These are phyloP conservation scores for Crotalus adamanteus DNA, from an alignment of 2,797 vertebrate genomes.

Conservation along the genomic window DNA sequence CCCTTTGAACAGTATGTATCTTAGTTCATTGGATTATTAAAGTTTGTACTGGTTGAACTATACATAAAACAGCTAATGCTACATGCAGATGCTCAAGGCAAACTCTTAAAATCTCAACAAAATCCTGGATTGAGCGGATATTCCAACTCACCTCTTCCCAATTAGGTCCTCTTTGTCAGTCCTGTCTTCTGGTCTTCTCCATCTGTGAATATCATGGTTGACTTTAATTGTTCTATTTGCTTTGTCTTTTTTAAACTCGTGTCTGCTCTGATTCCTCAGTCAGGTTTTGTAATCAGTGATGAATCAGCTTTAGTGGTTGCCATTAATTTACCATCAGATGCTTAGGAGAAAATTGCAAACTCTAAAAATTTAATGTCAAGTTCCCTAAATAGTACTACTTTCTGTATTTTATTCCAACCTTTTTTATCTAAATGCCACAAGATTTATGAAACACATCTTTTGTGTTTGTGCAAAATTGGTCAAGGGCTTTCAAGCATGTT, in stretches of 20 bases:
- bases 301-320: background rate
- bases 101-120: background rate
- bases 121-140: background rate
- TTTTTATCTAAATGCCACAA: background rate
- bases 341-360: too few species aligned
- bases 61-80: background rate
- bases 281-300: background rate
- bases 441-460: background rate
- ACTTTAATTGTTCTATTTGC: background rate
- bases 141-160: background rate
- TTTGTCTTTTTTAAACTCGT: background rate
- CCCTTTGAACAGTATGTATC: background rate
- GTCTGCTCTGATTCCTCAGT: background rate
- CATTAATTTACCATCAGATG: background rate
- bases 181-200: background rate
- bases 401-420: background rate
- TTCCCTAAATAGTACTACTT: background rate
- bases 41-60: background rate
- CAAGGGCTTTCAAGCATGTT: background rate
- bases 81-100: background rate
- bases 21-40: background rate
- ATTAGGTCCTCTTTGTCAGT: background rate
- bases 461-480: background rate
- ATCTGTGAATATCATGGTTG: background rate
- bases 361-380: background rate